These are phyloP conservation scores for Seriola rivoliana DNA, from an alignment of 2,113 vertebrate species.

Conservation along the genomic window DNA sequence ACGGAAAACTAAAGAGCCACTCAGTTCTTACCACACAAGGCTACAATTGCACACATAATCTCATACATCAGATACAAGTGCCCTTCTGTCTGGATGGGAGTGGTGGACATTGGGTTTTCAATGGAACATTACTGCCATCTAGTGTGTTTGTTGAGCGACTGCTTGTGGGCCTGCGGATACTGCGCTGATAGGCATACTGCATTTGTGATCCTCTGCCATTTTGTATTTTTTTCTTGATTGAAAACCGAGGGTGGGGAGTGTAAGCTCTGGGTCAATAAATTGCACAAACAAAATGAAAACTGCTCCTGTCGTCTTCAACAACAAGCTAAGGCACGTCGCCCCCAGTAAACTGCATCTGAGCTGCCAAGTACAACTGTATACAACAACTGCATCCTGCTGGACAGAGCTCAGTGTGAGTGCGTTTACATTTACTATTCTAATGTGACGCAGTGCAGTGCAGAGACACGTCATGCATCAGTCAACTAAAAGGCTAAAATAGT, in stretches of 20 bases:
- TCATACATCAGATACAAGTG: slow-evolving; percentile 26
- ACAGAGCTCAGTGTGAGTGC: neutral
- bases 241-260: neutral
- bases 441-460: neutral
- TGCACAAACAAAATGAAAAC: neutral
- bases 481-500: neutral
- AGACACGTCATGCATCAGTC: neutral
- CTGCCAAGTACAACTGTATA: neutral
- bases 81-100: slow-evolving; percentile 40
- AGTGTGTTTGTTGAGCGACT: slow-evolving; percentile 25
- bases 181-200: neutral
- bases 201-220: neutral
- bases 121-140: slow-evolving; percentile 80
- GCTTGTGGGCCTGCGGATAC: neutral
- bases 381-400: neutral
- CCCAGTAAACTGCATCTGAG: neutral
- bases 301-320: neutral
- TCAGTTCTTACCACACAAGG: slow-evolving; percentile 3
- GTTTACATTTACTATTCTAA: neutral
- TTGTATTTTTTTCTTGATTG: slow-evolving; percentile 17
- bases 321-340: neutral
- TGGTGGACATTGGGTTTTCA: slow-evolving; percentile 28
- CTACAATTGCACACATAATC: slow-evolving; percentile 40
- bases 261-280: neutral
- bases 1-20: slow-evolving; percentile 29